Conservation (phyloP, 2,888 invertebrate genomes). For the Nymphalis urticae region DNA sequence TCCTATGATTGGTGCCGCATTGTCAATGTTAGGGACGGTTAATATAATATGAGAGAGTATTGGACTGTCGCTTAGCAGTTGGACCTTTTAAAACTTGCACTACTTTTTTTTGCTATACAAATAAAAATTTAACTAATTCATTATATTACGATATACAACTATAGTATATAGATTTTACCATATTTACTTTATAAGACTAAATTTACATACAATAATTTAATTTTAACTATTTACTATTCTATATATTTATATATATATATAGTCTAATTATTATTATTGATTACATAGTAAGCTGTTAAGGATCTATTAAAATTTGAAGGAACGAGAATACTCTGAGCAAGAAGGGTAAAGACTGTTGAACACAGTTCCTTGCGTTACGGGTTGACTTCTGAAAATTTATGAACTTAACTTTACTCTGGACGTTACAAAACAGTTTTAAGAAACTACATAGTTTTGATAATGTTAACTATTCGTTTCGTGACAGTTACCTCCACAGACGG, state of each 20-base stretch:
- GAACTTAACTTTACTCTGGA: background rate
- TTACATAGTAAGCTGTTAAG: background rate
- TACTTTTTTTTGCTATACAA: no score
- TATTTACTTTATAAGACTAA: no score
- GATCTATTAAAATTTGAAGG: background rate
- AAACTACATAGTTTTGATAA: background rate
- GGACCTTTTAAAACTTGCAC: no score
- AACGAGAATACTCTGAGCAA: slow-evolving; percentile 59
- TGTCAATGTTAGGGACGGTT: no score
- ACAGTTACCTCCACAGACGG: slow-evolving; percentile 20
- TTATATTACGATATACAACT: no score
- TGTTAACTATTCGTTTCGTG: background rate
- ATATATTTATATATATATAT: no score
- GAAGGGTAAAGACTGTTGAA: slow-evolving; percentile 70
- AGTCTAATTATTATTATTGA: no score
- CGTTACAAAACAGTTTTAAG: background rate
- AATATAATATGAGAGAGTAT: no score
- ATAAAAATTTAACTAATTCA: no score
- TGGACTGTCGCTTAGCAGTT: no score
- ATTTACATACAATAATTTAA: background rate
- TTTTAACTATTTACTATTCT: background rate
- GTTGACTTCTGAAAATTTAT: slow-evolving; percentile 60
- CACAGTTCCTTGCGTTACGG: slow-evolving; percentile 64
- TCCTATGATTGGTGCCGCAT: no score
- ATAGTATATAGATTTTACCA: background rate